Conservation (phyloP, 2,113 vertebrate genomes). For the Rhadina sibilatrix region DNA sequence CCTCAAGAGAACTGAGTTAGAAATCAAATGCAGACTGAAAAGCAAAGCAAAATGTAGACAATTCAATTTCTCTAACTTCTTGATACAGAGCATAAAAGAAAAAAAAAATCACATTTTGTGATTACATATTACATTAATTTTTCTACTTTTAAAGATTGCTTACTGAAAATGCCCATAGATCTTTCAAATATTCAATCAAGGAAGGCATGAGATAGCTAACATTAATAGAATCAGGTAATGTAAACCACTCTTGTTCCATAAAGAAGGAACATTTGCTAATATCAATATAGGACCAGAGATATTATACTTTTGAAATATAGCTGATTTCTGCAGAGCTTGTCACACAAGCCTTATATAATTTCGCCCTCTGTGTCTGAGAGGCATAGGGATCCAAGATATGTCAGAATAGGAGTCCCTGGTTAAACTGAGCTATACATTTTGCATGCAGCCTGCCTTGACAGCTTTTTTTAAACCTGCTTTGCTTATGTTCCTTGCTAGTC, state of each 20-base stretch:
- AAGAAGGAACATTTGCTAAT: neutral
- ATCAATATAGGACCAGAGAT: neutral
- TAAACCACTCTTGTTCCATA: neutral
- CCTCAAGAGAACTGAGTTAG: neutral
- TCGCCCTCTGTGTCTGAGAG: neutral
- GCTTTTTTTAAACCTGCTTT: neutral
- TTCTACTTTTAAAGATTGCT: neutral
- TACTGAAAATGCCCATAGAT: neutral
- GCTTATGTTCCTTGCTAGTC: neutral
- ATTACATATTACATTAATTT: neutral
- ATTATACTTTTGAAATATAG: neutral
- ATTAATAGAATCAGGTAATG: neutral
- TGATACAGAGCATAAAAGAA: neutral
- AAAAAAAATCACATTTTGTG: neutral
- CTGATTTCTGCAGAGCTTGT: neutral
- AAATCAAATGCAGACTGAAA: neutral
- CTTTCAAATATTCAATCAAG: neutral
- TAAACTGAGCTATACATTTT: neutral
- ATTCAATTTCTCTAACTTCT: neutral
- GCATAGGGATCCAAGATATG: neutral
- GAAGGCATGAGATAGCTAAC: neutral
- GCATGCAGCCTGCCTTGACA: neutral
- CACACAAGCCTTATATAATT: neutral
- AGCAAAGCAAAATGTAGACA: neutral
- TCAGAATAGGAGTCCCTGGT: neutral